phyloP scores from a whole-genome alignment of 53 echinoderm and acorn worm species.

The Paracentrotus lividus region DNA sequence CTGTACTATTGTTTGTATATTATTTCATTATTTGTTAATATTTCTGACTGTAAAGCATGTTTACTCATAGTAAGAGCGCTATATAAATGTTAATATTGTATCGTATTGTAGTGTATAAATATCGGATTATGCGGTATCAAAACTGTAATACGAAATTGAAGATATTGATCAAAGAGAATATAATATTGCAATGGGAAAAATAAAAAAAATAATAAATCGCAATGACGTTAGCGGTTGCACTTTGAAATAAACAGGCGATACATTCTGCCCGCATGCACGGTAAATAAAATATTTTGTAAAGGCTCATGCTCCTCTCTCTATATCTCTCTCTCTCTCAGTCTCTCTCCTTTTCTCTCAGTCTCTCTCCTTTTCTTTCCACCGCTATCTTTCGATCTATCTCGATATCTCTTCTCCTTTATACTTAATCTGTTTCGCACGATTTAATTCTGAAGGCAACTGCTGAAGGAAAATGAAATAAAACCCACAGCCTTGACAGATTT shows the following conservation, averaged over 20 bases:
- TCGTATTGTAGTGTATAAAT: no score
- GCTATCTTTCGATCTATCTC: not conserved
- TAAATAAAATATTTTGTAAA: not conserved
- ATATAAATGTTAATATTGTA: no score
- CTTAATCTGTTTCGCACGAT: conserved; percentile 44
- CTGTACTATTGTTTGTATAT: no score
- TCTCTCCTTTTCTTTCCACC: not conserved
- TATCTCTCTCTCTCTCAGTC: not conserved
- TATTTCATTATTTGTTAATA: no score
- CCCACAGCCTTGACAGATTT: conserved; percentile 41
- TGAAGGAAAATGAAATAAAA: conserved; percentile 44
- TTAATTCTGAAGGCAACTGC: conserved; percentile 21
- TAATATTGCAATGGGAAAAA: not conserved
- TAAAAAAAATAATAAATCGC: not conserved
- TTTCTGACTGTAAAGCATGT: no score
- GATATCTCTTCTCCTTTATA: conserved; percentile 1
- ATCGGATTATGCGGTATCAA: no score
- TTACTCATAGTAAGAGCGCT: no score
- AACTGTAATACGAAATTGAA: not conserved
- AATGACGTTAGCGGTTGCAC: not conserved
- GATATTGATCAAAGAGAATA: not conserved
- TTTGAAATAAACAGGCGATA: conserved; percentile 22
- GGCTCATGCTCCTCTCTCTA: not conserved
- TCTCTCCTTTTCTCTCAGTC: not conserved
- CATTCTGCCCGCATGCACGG: not conserved